Base-by-base conservation (phyloP, 2,888 invertebrate species). In the Tinea semifulvella region DNA sequence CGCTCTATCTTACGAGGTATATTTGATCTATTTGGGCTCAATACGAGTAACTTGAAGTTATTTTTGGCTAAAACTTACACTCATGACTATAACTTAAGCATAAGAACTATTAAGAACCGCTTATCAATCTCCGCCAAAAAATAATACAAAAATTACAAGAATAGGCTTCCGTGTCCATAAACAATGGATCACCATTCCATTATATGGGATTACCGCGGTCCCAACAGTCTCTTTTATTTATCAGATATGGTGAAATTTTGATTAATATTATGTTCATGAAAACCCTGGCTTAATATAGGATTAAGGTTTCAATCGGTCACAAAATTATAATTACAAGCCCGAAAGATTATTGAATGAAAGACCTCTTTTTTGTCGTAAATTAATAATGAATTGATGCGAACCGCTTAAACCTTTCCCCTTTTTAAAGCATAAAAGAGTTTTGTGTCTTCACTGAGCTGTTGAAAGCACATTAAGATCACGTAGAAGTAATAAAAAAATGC, bases 141-240 rank as follows among this genome's bases (percentile, higher is more conserved):
- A n/a, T n/a, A n/a, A n/a, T n/a, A n/a, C n/a, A n/a, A n/a, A n/a
- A 22, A 22, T 22, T n/a, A 13, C 31, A 13, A 31, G 31, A 31
- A 13, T 19, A 17, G 18, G 18, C 8, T 38, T 11, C 18, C 8
- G 6, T 47, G 46, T 47, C 36, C 38, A 52, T 52, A 53, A 52
- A 56, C 56, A 54, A 52, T 51, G 53, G 54, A 52, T 52, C 49
- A 50, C 42, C 50, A 49, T 56, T 53, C 53, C 52, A 55, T 55
- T 57, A 56, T 49, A 53, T 51, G 40, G 52, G 54, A 53, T 55
- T 55, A 55, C 49, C 25, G 11, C 18, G 31, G 31, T 14, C 18
- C 42, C 20, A 4, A n/a, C 8, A 4, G 18, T 8, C 8, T 36
- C 36, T 17, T 4, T 10, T 38, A 2, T 38, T 5, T 38, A 38